phyloP scores from a whole-genome alignment of 2,797 vertebrate species.

The Selene dorsalis region DNA sequence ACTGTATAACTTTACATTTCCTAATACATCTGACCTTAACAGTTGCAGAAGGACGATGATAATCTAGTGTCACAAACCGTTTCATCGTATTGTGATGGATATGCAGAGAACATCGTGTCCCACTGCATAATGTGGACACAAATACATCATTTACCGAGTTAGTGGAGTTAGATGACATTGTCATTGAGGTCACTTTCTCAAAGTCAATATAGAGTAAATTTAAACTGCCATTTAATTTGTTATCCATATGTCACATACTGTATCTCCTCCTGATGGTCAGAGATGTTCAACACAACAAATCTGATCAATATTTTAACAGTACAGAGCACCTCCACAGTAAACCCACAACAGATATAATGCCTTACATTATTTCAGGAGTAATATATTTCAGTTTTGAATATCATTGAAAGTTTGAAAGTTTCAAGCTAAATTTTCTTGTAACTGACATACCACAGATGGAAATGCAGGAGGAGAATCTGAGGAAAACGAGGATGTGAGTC shows the following conservation, averaged over 20 bases:
- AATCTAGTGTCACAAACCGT: no score
- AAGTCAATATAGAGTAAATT: no score
- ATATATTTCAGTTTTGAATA: not conserved
- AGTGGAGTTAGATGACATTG: no score
- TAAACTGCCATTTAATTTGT: not conserved
- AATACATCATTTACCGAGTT: no score
- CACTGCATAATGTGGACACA: no score
- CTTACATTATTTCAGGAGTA: not conserved
- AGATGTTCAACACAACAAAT: not conserved
- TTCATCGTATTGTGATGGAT: not conserved
- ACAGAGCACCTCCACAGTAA: not conserved
- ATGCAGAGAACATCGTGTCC: no score
- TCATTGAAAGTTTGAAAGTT: not conserved
- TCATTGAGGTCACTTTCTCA: no score
- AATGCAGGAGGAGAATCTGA: slow-evolving; percentile 19
- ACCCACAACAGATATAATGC: not conserved
- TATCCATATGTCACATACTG: not conserved
- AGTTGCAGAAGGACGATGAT: not conserved
- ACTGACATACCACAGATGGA: slow-evolving; percentile 24
- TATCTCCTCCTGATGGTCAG: no score
- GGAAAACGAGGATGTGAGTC: slow-evolving; percentile 24
- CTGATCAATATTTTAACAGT: not conserved
- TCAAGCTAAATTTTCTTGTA: not conserved
- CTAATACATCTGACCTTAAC: not conserved
- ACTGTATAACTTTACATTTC: not conserved